phyloP scores from a whole-genome alignment of 2,888 invertebrate genomes.

The Endotricha flammealis region DNA sequence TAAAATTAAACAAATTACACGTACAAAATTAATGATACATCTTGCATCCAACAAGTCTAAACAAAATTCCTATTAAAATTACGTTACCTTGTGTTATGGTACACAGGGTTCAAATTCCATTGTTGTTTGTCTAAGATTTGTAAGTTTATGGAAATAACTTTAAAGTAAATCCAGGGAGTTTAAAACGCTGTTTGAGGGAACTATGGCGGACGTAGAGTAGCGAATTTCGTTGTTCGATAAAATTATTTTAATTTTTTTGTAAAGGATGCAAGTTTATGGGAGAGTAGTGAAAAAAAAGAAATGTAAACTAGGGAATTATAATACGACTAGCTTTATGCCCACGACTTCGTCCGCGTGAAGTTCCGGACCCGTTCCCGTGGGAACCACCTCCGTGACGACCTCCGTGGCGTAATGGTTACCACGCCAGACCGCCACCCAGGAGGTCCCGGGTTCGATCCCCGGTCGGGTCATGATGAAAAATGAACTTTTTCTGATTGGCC shows the following conservation, averaged over 20 bases:
- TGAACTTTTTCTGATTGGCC: no score
- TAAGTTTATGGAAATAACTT: slow-evolving; percentile 63
- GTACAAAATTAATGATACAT: slow-evolving; percentile 10
- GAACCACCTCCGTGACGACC: no score
- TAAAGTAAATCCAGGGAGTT: slow-evolving; percentile 60
- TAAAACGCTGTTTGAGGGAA: slow-evolving; percentile 53
- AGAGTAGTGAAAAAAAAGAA: no score
- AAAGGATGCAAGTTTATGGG: no score
- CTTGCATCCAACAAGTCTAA: not conserved
- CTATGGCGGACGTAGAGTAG: slow-evolving; percentile 31
- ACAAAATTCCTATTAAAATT: not conserved
- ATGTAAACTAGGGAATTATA: no score
- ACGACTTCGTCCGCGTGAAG: no score
- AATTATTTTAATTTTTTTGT: not conserved
- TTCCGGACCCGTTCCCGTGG: no score
- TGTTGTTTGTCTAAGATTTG: slow-evolving; percentile 9
- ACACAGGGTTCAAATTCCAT: slow-evolving; percentile 30
- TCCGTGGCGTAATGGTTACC: no score
- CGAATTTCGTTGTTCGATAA: not conserved
- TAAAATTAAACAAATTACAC: slow-evolving; percentile 12
- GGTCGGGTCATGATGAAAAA: no score
- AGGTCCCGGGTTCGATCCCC: no score
- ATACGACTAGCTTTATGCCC: no score
- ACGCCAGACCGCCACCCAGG: no score
- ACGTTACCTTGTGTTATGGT: not conserved